Conservation (phyloP, 2,113 vertebrate species). For the Artemisiospiza belli region DNA sequence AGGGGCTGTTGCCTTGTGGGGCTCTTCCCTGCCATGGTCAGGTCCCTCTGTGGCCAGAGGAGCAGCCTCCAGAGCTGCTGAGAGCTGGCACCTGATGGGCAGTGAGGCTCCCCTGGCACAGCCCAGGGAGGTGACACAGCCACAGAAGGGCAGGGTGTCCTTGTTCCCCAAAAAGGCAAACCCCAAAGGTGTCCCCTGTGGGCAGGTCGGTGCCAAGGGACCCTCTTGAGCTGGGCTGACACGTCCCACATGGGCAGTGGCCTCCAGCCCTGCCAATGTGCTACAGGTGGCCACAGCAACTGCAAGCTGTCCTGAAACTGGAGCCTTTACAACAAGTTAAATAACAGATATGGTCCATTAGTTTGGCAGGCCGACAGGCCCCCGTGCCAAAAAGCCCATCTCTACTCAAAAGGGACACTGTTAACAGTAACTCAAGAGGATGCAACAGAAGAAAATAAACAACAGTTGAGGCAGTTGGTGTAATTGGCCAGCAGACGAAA, state of each 20-base stretch:
- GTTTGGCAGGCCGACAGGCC: slow-evolving; percentile 34
- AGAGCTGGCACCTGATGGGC: background rate
- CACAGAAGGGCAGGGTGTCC: background rate
- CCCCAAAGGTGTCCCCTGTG: background rate
- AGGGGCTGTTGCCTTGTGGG: background rate
- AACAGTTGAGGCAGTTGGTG: slow-evolving; percentile 64
- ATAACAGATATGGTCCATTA: slow-evolving; percentile 65
- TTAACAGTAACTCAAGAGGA: slow-evolving; percentile 67
- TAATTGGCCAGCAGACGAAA: slow-evolving; percentile 58
- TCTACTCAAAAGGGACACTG: slow-evolving; percentile 63
- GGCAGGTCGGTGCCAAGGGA: background rate
- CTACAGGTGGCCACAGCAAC: slow-evolving; percentile 65
- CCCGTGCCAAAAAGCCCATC: slow-evolving; percentile 36
- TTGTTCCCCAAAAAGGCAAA: background rate
- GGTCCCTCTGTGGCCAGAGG: background rate
- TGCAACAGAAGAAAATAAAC: slow-evolving; percentile 63
- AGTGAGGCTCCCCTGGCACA: background rate
- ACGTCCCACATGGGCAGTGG: background rate
- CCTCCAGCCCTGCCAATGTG: background rate
- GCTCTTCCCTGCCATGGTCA: background rate
- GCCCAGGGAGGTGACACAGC: background rate
- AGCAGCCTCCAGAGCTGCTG: background rate
- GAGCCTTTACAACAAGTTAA: slow-evolving; percentile 48
- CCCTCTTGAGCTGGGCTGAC: background rate
- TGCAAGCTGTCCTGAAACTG: slow-evolving; percentile 62